Conservation (phyloP, 2,797 vertebrate genomes). For the Spizella passerina region DNA sequence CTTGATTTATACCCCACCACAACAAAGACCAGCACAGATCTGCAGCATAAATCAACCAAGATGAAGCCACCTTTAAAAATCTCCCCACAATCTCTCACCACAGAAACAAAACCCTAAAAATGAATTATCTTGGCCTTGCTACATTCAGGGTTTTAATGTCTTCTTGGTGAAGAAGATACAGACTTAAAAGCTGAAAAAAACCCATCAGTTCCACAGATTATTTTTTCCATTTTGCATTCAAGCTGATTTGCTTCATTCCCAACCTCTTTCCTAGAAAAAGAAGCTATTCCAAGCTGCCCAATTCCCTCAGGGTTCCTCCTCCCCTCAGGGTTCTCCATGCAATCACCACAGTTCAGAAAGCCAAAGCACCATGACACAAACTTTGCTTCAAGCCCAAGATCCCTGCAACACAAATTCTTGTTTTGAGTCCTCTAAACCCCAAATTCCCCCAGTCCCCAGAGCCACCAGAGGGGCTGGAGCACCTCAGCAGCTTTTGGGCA, state of each 20-base stretch:
- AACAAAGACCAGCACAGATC: neutral
- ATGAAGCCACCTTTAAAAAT: neutral
- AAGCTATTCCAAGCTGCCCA: neutral
- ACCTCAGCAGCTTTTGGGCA: neutral
- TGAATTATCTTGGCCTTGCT: neutral
- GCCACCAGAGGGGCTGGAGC: neutral
- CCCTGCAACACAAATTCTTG: neutral
- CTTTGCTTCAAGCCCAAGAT: neutral
- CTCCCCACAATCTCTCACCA: neutral
- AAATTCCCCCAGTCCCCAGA: neutral
- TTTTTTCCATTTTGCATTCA: neutral
- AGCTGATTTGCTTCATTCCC: neutral
- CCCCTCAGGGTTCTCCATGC: neutral
- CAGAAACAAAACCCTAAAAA: neutral
- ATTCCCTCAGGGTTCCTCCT: neutral
- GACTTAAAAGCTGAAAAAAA: neutral
- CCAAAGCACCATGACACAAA: neutral
- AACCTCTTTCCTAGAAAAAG: neutral
- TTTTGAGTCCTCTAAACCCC: neutral
- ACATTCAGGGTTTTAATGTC: accelerated
- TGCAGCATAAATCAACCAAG: neutral
- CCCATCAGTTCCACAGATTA: neutral
- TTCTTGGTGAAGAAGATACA: neutral
- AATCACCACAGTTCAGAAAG: neutral
- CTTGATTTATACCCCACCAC: neutral